Conservation (phyloP, 2,888 invertebrate species). For the Cyclophora punctaria region DNA sequence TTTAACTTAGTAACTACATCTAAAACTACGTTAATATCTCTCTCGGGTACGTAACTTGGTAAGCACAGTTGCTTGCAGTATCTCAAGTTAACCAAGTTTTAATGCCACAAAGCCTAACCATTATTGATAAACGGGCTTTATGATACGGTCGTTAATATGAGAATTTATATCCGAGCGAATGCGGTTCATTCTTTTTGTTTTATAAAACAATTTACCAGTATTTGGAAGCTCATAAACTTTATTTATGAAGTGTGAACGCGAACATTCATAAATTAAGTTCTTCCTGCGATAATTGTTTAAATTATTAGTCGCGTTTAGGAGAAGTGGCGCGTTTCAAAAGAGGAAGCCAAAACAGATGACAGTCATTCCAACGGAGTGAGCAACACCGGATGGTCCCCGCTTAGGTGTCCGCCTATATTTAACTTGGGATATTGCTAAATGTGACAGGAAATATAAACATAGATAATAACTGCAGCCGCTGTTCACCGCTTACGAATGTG, state of each 20-base stretch:
- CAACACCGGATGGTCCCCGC: slow-evolving; percentile 37
- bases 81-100: slow-evolving; percentile 24
- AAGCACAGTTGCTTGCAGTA: slow-evolving; percentile 22
- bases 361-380: slow-evolving; percentile 39
- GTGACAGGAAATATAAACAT: slow-evolving; percentile 14
- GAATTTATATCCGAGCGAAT: slow-evolving; percentile 4
- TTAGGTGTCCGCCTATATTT: slow-evolving; percentile 29
- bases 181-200: slow-evolving; percentile 1
- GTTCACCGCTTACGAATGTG: too few relatives aligned
- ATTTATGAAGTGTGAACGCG: slow-evolving; percentile 6
- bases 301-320: slow-evolving; percentile 24
- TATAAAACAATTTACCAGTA: not conserved
- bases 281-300: slow-evolving; percentile 23
- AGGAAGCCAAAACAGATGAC: slow-evolving; percentile 31
- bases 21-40: slow-evolving; percentile 23
- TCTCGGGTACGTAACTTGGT: slow-evolving; percentile 20
- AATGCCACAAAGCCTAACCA: slow-evolving; percentile 22
- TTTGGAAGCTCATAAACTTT: not conserved
- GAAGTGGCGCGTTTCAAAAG: slow-evolving; percentile 23
- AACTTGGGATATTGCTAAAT: slow-evolving; percentile 26
- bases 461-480: not conserved
- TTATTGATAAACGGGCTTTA: slow-evolving; percentile 22
- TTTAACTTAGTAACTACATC: slow-evolving; percentile 15
- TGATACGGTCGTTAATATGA: slow-evolving; percentile 15
- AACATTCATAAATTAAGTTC: slow-evolving; percentile 9